phyloP scores from a whole-genome alignment of 2,113 vertebrate species.

The Dermatemys mawii region DNA sequence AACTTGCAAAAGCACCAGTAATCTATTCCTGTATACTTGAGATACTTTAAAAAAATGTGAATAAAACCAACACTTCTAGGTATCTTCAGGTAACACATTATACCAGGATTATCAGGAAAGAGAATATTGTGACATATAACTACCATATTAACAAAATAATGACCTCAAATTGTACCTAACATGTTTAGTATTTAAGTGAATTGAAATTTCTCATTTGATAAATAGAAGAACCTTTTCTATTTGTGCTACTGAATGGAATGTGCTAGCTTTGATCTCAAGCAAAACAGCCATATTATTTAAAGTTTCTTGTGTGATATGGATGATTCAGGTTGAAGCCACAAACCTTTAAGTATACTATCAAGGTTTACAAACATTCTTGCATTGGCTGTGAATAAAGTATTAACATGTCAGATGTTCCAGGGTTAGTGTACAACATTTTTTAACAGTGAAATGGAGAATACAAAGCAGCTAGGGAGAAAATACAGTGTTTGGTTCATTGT shows the following conservation, averaged over 20 bases:
- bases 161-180: not conserved
- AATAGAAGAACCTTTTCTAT: not conserved
- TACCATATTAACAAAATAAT: not conserved
- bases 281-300: not conserved
- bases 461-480: conserved; percentile 54
- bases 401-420: not conserved
- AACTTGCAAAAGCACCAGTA: not conserved
- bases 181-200: not conserved
- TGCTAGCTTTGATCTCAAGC: not conserved
- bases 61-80: not conserved
- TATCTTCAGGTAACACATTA: not conserved
- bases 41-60: not conserved
- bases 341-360: not conserved
- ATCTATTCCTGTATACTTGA: not conserved
- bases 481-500: conserved; percentile 12
- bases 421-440: not conserved
- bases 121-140: not conserved
- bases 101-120: not conserved
- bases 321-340: not conserved
- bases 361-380: not conserved
- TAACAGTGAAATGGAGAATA: conserved; percentile 7
- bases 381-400: not conserved
- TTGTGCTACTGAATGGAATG: not conserved
- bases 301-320: not conserved
- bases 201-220: not conserved